Percentiles rank a stretch among this genome's conserved stretches.
Conservation (phyloP, 2,113 vertebrate species). For the Gallinago media region DNA sequence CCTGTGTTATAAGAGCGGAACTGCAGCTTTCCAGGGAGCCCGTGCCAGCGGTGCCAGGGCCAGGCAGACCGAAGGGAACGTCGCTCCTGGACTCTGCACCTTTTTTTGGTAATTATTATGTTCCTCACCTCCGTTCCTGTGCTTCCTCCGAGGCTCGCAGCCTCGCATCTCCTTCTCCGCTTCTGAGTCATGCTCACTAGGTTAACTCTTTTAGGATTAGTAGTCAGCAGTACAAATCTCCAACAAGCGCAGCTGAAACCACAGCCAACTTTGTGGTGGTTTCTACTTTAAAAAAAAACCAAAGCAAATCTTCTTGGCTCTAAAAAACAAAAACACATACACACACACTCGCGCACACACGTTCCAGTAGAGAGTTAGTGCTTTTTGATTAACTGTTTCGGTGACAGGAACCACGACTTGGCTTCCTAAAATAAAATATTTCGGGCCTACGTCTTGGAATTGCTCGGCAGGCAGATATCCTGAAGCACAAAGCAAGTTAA, state of each 20-base stretch:
- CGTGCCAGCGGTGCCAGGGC: conserved; percentile 82
- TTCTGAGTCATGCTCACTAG: conserved; percentile 48
- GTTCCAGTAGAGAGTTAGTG: conserved; percentile 24
- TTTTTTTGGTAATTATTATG: conserved; percentile 60
- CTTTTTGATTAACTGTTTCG: conserved; percentile 60
- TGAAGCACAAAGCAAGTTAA: background rate
- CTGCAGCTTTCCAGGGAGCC: conserved; percentile 86
- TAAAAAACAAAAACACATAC: conserved; percentile 53
- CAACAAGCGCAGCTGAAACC: conserved; percentile 44
- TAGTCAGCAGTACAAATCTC: conserved; percentile 49
- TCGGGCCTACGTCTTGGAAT: background rate
- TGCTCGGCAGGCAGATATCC: background rate
- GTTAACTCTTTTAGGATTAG: conserved; percentile 77
- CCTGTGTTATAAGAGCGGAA: conserved; percentile 87
- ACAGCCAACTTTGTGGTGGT: conserved; percentile 65
- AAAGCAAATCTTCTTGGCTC: conserved; percentile 54
- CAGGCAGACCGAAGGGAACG: conserved; percentile 75
- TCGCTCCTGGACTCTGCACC: conserved; percentile 71
- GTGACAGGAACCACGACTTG: background rate
- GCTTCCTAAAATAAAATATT: conserved; percentile 2
- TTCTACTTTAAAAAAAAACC: conserved; percentile 57
- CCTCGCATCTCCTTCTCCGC: conserved; percentile 53
- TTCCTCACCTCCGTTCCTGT: conserved; percentile 62
- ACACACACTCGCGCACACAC: background rate
- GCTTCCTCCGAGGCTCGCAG: conserved; percentile 46